Percentiles rank a stretch among this genome's conserved stretches.
Conservation (phyloP, 2,888 invertebrate species). For the Amiota mariae region DNA sequence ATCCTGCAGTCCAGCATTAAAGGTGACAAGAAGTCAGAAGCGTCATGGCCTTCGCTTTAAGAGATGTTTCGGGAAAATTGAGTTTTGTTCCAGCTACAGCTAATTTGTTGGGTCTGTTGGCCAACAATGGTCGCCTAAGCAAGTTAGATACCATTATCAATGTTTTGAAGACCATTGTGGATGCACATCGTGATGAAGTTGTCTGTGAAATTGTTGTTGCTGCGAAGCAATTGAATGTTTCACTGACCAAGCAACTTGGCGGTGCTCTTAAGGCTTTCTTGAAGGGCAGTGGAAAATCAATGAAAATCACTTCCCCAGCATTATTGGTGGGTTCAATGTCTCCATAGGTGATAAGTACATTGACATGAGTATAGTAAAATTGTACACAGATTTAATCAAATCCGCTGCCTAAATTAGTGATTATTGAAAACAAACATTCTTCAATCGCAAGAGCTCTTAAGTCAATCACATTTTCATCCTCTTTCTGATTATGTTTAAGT, state of each 20-base stretch:
- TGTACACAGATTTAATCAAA: slow-evolving; percentile 88
- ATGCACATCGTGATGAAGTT: slow-evolving; percentile 94
- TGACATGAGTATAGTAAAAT: slow-evolving; percentile 97
- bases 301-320: slow-evolving; percentile 84
- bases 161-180: slow-evolving; percentile 93
- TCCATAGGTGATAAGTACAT: slow-evolving; percentile 97
- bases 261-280: slow-evolving; percentile 88
- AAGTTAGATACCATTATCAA: slow-evolving; percentile 87
- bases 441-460: not conserved
- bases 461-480: too few species aligned
- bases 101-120: slow-evolving; percentile 86
- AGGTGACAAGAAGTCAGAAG: slow-evolving; percentile 80
- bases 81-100: slow-evolving; percentile 80
- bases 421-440: not conserved
- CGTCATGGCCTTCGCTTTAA: slow-evolving; percentile 84
- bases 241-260: slow-evolving; percentile 85
- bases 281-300: slow-evolving; percentile 83
- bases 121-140: slow-evolving; percentile 93
- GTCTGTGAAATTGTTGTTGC: slow-evolving; percentile 92
- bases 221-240: slow-evolving; percentile 90
- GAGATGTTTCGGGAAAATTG: slow-evolving; percentile 77
- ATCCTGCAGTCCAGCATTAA: slow-evolving; percentile 83
- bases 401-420: slow-evolving; percentile 78
- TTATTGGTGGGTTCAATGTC: slow-evolving; percentile 95
- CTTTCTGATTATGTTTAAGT: too few species aligned